These are phyloP conservation scores for Nothobranchius kuhntae DNA, from an alignment of 2,113 vertebrate species.

Conservation along the genomic window DNA sequence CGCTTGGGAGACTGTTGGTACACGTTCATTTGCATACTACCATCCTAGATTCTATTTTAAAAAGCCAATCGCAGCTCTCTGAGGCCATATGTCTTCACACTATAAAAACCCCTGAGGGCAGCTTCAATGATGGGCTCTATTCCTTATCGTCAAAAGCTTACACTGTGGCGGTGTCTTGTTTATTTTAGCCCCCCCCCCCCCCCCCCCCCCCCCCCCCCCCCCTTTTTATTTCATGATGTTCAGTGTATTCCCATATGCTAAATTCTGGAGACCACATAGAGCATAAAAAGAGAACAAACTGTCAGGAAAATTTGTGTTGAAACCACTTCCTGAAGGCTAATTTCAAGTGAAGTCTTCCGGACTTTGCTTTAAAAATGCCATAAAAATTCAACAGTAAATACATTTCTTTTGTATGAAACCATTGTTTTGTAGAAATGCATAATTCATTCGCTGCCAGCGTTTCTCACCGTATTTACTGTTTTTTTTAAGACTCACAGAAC, in stretches of 20 bases:
- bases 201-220: no score
- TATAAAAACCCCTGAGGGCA: slow-evolving; percentile 36
- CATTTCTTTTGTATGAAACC: no score
- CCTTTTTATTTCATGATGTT: slow-evolving; percentile 20
- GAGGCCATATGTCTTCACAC: slow-evolving; percentile 20
- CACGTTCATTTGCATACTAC: slow-evolving; percentile 61
- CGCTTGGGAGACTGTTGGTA: slow-evolving; percentile 36
- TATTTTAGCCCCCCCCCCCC: slow-evolving; percentile 11
- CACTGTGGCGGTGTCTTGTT: slow-evolving; percentile 26
- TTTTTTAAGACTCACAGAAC: no score
- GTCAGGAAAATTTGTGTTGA: neutral
- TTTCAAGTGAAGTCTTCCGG: neutral
- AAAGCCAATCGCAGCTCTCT: slow-evolving; percentile 40
- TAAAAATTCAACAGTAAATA: no score
- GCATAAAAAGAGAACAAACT: slow-evolving; percentile 11
- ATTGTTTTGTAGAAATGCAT: no score
- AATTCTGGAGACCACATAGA: slow-evolving; percentile 11
- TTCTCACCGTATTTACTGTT: no score
- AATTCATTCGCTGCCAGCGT: no score
- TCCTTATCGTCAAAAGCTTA: slow-evolving; percentile 45
- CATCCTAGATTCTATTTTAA: slow-evolving; percentile 50
- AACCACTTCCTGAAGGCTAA: neutral
- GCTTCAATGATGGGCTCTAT: slow-evolving; percentile 52
- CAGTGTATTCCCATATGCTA: slow-evolving; percentile 16
- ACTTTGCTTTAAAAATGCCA: no score